These are phyloP conservation scores for Proctacanthus coquilletti DNA, from an alignment of 1,140 invertebrate species.

Conservation along the genomic window DNA sequence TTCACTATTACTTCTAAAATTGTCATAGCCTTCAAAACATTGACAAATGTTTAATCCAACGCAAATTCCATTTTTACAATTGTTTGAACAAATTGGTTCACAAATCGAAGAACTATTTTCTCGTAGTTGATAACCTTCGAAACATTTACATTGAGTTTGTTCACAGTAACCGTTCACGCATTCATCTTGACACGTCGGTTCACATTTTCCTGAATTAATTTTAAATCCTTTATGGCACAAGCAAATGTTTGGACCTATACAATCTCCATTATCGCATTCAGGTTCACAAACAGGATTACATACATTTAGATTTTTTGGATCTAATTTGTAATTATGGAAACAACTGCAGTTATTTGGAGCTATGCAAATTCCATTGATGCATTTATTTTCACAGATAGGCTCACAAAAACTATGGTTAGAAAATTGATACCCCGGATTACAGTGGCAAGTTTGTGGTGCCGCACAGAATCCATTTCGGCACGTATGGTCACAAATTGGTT, in stretches of 20 bases:
- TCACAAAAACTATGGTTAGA: not conserved
- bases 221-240: conserved; percentile 23
- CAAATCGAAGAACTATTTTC: conserved; percentile 9
- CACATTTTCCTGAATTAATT: conserved; percentile 29
- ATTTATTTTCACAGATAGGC: not conserved
- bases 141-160: conserved; percentile 36
- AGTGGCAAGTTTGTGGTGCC: conserved; percentile 4
- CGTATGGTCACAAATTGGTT: conserved; percentile 21
- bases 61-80: not conserved
- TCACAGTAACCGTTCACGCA: conserved; percentile 37
- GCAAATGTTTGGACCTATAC: conserved; percentile 32
- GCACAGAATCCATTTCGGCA: conserved; percentile 32
- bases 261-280: not conserved
- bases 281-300: conserved; percentile 37
- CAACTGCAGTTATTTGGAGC: conserved; percentile 32
- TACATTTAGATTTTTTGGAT: conserved; percentile 8
- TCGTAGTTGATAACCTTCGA: conserved; percentile 31
- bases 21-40: conserved; percentile 5
- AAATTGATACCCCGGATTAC: not conserved
- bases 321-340: not conserved
- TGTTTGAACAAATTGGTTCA: not conserved
- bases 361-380: not conserved
- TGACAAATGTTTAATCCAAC: not conserved
- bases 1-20: conserved; percentile 15
- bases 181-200: conserved; percentile 31